Evolutionary conservation across 1,140 invertebrate species (phyloP), one percentile per base, ranked within the genome.

Genomic region (Lucilia sericata): DNA sequence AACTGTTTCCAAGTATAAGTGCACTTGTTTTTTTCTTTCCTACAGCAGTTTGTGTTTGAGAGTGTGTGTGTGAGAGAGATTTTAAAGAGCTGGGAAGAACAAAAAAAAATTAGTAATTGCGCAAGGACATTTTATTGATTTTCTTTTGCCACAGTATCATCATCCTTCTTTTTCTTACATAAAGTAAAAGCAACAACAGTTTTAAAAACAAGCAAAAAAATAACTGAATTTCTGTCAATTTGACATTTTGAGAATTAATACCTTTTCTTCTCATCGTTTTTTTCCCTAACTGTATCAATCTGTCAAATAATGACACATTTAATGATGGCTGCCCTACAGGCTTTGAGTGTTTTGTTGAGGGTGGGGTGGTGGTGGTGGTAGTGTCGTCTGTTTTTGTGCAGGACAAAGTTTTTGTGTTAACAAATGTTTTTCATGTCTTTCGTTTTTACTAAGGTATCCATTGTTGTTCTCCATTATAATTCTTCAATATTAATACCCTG

Each of bases 21-120:
- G 65, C 65, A 70, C 65, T 70, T 70, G 65, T 21, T 70, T 70
- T n/a, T 21, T 70, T 30, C 25, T 3, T 30, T 30, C 25, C 25
- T 30, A 1, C 25, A 30, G 25, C 25, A 30, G 25, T 30, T 3
- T 30, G 3, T 30, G 25, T 30, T n/a, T n/a, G 25, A 70, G 21
- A 25, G 5, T 70, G 2, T 70, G 9, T 21, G n/a, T 70, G 65
- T 70, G 21, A 10, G 21, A 21, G 65, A 12, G 14, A 60, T 17
- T 17, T 60, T 60, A 42, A 42, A 42, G 42, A 21, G 42, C 17
- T 51, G 42, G n/a, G 47, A 9, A n/a, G 42, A 19, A n/a, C n/a
- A n/a, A 47, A 78, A 19, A 47, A 51, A 80, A 80, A 80, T 25
- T 80, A 80, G 76, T 80, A 80, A 80, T 80, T 80, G 76, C 76